Conservation (phyloP, 2,888 invertebrate genomes). For the Cephus rjabovi region DNA sequence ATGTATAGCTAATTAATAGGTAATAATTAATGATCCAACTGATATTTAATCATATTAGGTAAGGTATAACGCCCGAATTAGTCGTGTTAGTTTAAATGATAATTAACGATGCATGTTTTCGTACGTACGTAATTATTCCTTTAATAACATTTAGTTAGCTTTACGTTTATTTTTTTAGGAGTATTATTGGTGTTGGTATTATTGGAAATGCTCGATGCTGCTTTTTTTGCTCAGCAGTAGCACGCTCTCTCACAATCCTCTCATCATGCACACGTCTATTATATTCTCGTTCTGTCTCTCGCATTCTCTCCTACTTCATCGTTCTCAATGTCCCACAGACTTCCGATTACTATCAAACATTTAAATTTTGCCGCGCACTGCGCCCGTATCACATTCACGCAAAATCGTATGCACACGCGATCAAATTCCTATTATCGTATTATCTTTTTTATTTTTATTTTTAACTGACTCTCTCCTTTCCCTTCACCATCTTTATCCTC, state of each 20-base stretch:
- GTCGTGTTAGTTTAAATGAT: constrained; percentile 35
- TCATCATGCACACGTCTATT: constrained; percentile 12
- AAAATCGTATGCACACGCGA: constrained; percentile 3
- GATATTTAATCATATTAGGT: constrained; percentile 10
- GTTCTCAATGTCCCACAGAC: constrained; percentile 52
- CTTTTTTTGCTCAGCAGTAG: constrained; percentile 29
- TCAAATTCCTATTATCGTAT: not conserved
- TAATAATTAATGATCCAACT: constrained; percentile 29
- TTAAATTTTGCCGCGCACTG: constrained; percentile 3
- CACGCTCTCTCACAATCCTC: constrained; percentile 16
- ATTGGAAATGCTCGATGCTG: constrained; percentile 52
- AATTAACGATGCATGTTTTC: constrained; percentile 32
- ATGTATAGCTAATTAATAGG: constrained; percentile 56
- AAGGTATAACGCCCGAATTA: constrained; percentile 25
- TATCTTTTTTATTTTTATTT: not conserved
- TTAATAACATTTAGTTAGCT: constrained; percentile 37
- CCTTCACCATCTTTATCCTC: not conserved
- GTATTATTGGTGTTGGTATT: constrained; percentile 57
- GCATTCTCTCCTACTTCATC: constrained; percentile 26
- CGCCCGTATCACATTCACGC: not conserved
- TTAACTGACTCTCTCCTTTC: not conserved
- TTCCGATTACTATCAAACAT: constrained; percentile 30
- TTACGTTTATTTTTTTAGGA: constrained; percentile 34
- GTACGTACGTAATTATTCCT: constrained; percentile 34
- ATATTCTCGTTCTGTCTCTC: constrained; percentile 17